A percentile compares a stretch with the other conserved stretches of the same genome.
These are phyloP conservation scores for Nyctibius bracteatus DNA, from an alignment of 2,113 vertebrate genomes.

Conservation along the genomic window DNA sequence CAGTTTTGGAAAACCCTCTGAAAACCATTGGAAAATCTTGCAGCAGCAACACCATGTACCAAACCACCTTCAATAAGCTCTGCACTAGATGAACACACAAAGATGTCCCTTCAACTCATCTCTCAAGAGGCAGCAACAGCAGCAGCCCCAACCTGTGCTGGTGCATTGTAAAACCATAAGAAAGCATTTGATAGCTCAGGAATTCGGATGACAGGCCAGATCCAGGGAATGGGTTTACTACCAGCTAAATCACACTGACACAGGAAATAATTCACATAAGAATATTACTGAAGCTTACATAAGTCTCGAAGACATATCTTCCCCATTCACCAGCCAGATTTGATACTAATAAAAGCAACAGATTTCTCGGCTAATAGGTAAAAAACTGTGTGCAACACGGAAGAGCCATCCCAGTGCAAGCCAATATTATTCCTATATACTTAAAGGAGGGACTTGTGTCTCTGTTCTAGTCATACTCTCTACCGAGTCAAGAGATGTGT, in stretches of 20 bases:
- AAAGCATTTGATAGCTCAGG: not conserved
- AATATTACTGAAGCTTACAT: rapidly evolving
- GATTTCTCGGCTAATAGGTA: not conserved
- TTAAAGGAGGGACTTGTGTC: not conserved
- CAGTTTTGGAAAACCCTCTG: not conserved
- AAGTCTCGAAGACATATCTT: not conserved
- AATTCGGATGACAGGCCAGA: not conserved
- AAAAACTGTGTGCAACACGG: not conserved
- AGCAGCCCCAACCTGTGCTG: not conserved
- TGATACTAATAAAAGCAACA: not conserved
- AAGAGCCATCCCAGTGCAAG: not conserved
- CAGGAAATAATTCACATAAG: not conserved
- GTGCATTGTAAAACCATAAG: not conserved
- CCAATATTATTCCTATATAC: not conserved
- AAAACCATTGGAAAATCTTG: conserved; percentile 4
- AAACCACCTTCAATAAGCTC: not conserved
- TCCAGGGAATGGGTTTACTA: not conserved
- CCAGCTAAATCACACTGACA: not conserved
- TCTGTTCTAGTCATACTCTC: not conserved
- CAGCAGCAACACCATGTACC: not conserved
- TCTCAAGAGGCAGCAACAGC: not conserved
- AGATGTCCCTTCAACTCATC: not conserved
- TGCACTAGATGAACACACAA: not conserved
- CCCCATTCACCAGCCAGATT: not conserved
- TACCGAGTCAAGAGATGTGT: not conserved